Evolutionary conservation across 2,797 vertebrate species (phyloP), one percentile per base, ranked within the genome.

Genomic region (Notoglanidium macrostoma): DNA sequence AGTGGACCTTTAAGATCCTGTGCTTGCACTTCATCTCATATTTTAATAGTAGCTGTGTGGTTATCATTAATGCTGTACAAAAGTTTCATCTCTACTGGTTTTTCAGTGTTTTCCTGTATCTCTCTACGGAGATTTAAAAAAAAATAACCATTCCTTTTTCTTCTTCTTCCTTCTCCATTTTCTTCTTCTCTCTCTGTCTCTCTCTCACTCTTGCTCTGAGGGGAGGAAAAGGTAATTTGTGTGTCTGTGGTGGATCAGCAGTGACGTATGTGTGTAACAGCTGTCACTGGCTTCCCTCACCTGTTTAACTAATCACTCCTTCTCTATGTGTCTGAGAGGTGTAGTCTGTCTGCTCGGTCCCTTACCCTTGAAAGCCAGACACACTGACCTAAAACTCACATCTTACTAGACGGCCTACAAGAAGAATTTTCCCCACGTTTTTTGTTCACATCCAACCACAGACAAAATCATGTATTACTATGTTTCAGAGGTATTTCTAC

Each of bases 281-380:
- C 74, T 88, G 88, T 81, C 67, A 72, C 40, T 85, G 85, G 88
- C 79, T 84, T 70, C 51, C 79, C 79, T 81, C 76, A 90, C 87
- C 87, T 89, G 86, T 89, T 90, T 54, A 54, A 87, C 78, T 76
- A 84, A 85, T 78, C 88, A 87, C 32, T 78, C 82, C 77, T 85
- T 86, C 54, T 57, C 46, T 72, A 67, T 84, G 80, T 85, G 82
- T 77, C 86, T 78, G 49, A 51, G 67, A 79, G 83, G 70, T 68
- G 46, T 70, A 87, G 83, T 46, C 65, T 87, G 87, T 87, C 85
- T 89, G 88, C 86, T 86, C 85, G 67, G 55, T 72, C 46, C 74
- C 73, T 89, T 81, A 87, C 85, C 76, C 55, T 84, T 88, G 70
- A 54, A 84, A 82, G 44, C 80, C 80, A 82, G 61, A 82, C 61